Evolutionary conservation across 1,140 invertebrate species (phyloP).

Genomic region (Anoplophora glabripennis): DNA sequence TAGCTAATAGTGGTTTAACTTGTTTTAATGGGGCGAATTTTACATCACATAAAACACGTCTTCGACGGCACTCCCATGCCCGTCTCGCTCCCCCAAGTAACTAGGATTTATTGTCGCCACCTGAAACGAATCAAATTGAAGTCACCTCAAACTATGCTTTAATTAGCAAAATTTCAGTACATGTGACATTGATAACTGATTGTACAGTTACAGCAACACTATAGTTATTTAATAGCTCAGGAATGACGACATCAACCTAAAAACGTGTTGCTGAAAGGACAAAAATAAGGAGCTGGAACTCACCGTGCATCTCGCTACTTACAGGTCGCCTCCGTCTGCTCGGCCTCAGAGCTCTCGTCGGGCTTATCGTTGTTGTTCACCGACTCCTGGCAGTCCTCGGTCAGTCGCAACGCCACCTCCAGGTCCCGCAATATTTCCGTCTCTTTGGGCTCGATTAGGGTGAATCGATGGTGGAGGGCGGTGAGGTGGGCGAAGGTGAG

Average conservation of each 20-base stretch:
- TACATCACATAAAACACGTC: slow-evolving; percentile 35
- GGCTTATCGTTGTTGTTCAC: slow-evolving; percentile 30
- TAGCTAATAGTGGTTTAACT: slow-evolving; percentile 22
- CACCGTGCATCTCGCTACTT: slow-evolving; percentile 9
- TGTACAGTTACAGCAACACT: too few species aligned
- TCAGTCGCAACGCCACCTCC: slow-evolving; percentile 67
- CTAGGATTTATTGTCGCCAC: slow-evolving; percentile 44
- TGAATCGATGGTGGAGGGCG: slow-evolving; percentile 83
- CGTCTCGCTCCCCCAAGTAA: slow-evolving; percentile 24
- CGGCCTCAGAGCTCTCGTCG: slow-evolving; percentile 19
- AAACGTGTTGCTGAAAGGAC: slow-evolving; percentile 3
- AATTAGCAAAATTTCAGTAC: too few species aligned
- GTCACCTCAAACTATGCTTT: too few species aligned
- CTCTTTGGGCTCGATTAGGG: slow-evolving; percentile 92
- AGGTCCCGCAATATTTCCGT: slow-evolving; percentile 89
- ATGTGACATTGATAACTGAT: too few species aligned
- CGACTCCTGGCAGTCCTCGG: slow-evolving; percentile 49
- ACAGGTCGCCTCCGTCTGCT: slow-evolving; percentile 22
- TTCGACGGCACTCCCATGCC: slow-evolving; percentile 19
- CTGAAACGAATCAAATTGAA: slow-evolving; percentile 24
- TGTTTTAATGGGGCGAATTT: slow-evolving; percentile 14
- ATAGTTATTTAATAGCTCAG: too few species aligned
- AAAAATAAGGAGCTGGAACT: neutral
- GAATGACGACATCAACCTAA: too few species aligned
- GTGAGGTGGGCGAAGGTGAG: slow-evolving; percentile 95